Percentiles rank a stretch among this genome's conserved stretches.
Evolutionary conservation across 1,140 invertebrate species (phyloP).

Genomic region (Drosophila setifemur): DNA sequence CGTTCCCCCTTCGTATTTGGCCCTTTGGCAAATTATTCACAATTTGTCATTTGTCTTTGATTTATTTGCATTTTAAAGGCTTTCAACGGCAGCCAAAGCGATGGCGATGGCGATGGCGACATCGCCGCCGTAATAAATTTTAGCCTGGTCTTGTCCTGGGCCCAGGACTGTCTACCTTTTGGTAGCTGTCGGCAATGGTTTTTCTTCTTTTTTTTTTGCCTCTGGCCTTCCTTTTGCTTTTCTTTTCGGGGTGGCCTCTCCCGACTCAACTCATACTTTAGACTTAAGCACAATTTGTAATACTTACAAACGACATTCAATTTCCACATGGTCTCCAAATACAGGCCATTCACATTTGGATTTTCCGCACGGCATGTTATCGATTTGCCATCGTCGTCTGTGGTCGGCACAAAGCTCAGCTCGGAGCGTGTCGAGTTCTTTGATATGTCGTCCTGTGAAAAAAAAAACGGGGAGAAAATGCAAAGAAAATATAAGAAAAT

Average conservation of each 20-base stretch:
- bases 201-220: neutral
- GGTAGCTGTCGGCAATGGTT: constrained; percentile 67
- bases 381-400: constrained; percentile 93
- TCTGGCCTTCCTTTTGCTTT: neutral
- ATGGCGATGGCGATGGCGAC: constrained; percentile 51
- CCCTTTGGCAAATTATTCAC: constrained; percentile 78
- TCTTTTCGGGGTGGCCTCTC: constrained; percentile 4
- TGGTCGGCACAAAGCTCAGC: constrained; percentile 91
- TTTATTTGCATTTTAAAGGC: constrained; percentile 81
- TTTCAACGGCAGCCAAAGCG: constrained; percentile 61
- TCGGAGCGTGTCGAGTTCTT: constrained; percentile 92
- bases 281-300: constrained; percentile 77
- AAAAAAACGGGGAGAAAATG: constrained; percentile 12
- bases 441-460: constrained; percentile 88
- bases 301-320: constrained; percentile 95
- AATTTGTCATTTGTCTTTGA: constrained; percentile 81
- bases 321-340: constrained; percentile 91
- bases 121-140: constrained; percentile 77
- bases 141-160: constrained; percentile 37
- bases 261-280: constrained; percentile 48
- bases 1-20: constrained; percentile 36
- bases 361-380: constrained; percentile 94
- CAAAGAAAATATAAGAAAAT: constrained; percentile 54
- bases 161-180: constrained; percentile 71
- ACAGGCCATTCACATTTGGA: constrained; percentile 91